Evolutionary conservation across 1,140 invertebrate genomes (phyloP).

Genomic region (Drosophila ercepeae): DNA sequence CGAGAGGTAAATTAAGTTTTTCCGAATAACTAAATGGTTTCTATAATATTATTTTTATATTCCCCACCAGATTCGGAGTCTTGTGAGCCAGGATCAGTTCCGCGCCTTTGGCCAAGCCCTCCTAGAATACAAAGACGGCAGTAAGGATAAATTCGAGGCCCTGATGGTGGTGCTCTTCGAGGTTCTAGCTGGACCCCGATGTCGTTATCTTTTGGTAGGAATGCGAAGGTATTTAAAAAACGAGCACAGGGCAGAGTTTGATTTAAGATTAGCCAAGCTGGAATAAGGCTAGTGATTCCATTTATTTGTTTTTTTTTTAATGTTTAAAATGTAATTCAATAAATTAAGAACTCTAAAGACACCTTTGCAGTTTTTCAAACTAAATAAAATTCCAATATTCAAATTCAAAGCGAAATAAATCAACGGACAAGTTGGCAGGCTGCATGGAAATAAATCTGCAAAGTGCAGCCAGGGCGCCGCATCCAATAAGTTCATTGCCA

Average conservation of each 20-base stretch:
- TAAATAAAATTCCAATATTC: too few species aligned
- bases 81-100: constrained; percentile 85
- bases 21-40: too few species aligned
- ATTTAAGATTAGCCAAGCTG: constrained; percentile 54
- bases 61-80: constrained; percentile 56
- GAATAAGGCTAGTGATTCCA: not conserved
- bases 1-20: constrained; percentile 30
- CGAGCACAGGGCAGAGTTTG: constrained; percentile 85
- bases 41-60: not conserved
- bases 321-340: too few species aligned
- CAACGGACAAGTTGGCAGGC: not conserved
- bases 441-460: constrained; percentile 17
- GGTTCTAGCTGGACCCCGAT: constrained; percentile 84
- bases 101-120: constrained; percentile 86
- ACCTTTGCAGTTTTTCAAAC: too few species aligned
- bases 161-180: constrained; percentile 85
- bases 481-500: constrained; percentile 53
- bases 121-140: constrained; percentile 85
- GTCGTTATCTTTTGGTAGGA: constrained; percentile 87
- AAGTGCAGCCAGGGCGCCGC: constrained; percentile 19
- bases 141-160: constrained; percentile 84
- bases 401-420: not conserved
- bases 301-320: not conserved
- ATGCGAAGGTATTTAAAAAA: constrained; percentile 86
- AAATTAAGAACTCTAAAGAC: too few species aligned